Conservation (phyloP, 1,140 invertebrate species). For the Danaus melanippus region DNA sequence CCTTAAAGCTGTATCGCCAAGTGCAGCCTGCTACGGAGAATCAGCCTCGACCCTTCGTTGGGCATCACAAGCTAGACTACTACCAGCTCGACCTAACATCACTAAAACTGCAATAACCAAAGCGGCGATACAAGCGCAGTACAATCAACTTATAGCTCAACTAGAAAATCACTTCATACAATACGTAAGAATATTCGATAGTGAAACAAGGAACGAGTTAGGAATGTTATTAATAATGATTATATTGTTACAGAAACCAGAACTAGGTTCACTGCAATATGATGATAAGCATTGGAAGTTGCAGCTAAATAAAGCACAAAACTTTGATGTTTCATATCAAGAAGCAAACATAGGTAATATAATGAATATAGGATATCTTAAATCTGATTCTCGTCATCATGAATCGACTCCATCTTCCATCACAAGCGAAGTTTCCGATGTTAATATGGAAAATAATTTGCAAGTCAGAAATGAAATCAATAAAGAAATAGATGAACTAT, state of each 20-base stretch:
- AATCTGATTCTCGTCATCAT: constrained; percentile 37
- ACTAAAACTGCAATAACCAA: constrained; percentile 67
- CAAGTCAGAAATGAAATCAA: constrained; percentile 45
- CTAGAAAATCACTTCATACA: constrained; percentile 40
- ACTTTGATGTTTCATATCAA: constrained; percentile 16
- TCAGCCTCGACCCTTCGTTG: constrained; percentile 81
- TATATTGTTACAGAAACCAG: constrained; percentile 38
- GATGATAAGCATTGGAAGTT: constrained; percentile 46
- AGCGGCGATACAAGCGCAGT: constrained; percentile 66
- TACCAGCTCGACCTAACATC: constrained; percentile 74
- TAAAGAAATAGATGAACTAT: constrained; percentile 62
- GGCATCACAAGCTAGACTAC: constrained; percentile 79
- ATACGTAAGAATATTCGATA: constrained; percentile 37
- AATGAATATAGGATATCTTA: constrained; percentile 32
- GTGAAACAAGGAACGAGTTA: no score
- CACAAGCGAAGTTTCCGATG: constrained; percentile 46
- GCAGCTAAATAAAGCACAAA: constrained; percentile 12
- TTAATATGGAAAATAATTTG: constrained; percentile 33
- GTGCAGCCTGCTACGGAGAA: constrained; percentile 78
- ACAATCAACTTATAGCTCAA: constrained; percentile 37
- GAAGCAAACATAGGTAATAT: constrained; percentile 50
- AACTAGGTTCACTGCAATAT: constrained; percentile 40
- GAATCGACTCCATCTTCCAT: constrained; percentile 46
- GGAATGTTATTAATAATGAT: background rate
- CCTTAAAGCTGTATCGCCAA: constrained; percentile 77